These are phyloP conservation scores for Chitala chitala DNA, from an alignment of 2,113 vertebrate genomes.

Conservation along the genomic window DNA sequence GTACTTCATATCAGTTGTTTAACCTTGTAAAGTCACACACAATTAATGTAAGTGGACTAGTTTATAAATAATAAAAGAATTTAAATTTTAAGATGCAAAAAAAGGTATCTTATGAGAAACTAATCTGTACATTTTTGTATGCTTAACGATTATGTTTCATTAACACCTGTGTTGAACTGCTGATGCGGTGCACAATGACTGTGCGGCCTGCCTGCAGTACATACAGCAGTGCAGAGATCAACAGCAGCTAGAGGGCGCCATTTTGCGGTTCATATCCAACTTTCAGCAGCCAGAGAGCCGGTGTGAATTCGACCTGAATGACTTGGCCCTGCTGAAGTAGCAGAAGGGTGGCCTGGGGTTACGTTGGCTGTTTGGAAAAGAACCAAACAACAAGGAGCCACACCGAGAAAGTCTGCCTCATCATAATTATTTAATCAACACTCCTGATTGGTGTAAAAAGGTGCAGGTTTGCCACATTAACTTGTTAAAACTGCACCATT, in stretches of 20 bases:
- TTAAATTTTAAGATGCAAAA: too few species aligned
- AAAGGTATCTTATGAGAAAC: too few species aligned
- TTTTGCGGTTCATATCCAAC: conserved; percentile 54
- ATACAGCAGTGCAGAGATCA: conserved; percentile 50
- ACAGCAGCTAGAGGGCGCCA: conserved; percentile 50
- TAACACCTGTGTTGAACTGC: conserved; percentile 52
- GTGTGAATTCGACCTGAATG: conserved; percentile 71
- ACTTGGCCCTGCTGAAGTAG: conserved; percentile 60
- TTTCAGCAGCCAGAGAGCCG: conserved; percentile 64
- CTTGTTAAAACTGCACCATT: too few species aligned
- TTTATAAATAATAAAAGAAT: too few species aligned
- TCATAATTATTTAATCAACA: too few species aligned
- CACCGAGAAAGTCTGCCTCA: too few species aligned
- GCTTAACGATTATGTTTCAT: neutral
- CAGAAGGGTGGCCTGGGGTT: conserved; percentile 53
- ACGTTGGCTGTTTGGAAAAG: conserved; percentile 79
- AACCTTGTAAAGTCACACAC: too few species aligned
- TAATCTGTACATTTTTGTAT: too few species aligned
- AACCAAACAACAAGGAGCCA: conserved; percentile 55
- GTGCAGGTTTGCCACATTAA: too few species aligned
- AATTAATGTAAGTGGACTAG: too few species aligned
- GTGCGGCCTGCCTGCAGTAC: conserved; percentile 55
- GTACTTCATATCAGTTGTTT: too few species aligned
- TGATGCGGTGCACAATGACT: conserved; percentile 62
- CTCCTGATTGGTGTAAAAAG: too few species aligned